Evolutionary conservation across 2,888 invertebrate genomes (phyloP), one percentile per base, ranked within the genome.

Genomic region (Spisula solida): DNA sequence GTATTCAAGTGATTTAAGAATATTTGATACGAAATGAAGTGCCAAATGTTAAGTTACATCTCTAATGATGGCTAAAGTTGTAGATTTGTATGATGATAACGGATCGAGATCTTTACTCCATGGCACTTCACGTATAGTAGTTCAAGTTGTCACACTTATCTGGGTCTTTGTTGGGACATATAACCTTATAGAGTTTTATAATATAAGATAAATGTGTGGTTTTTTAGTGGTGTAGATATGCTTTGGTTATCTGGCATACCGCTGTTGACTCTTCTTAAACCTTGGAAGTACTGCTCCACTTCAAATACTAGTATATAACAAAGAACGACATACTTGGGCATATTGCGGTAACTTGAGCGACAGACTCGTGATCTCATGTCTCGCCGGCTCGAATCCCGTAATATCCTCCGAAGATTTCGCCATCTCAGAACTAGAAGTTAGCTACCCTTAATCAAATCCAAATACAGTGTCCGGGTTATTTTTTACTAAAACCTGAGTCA

Each of bases 21-120:
- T 31, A 78, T 80, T 80, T 80, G 0, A 80, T 80, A 80, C 34
- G 20, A 31, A 56, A 34, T 79, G 85, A 79, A 85, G 85, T 85
- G 79, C 75, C 79, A 85, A 78, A 78, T 85, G 78, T 85, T 48
- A 41, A 75, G 79, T 85, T 85, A 55, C 85, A 85, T 85, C 85
- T 55, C 4, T 56, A 85, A 85, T 85, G 78, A 85, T 79, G 31
- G 55, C 29, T 56, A 34, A 56, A 25, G 78, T 84, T 41, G 55
- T 79, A 47, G 85, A 85, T 85, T 14, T 25, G 16, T 55, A 25
- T 2, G 31, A 12, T 75, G 75, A 75, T 75, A 75, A 34, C 78
- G 12, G 85, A 85, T 79, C 75, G 41, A 34, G 56, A 85, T 31
- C 55, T 25, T 48, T 29, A 78, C 75, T 75, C 31, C 16, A 75